phyloP scores from a whole-genome alignment of 2,797 vertebrate genomes.

The Pangasius krempfi region DNA sequence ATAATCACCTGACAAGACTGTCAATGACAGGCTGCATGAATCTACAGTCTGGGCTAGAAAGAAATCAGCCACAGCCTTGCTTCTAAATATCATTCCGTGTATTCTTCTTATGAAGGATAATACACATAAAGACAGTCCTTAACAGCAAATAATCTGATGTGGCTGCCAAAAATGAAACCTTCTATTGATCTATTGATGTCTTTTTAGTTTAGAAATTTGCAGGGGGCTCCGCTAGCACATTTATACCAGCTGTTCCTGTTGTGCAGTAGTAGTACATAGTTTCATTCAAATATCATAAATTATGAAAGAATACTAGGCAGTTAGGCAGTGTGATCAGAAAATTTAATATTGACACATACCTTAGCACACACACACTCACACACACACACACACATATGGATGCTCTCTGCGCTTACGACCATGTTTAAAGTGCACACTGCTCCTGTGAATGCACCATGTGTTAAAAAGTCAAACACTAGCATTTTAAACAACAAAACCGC shows the following conservation, averaged over 20 bases:
- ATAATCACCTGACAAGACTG: neutral
- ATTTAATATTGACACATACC: neutral
- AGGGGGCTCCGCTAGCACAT: neutral
- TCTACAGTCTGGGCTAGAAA: neutral
- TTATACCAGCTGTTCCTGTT: neutral
- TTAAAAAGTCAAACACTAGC: constrained; percentile 24
- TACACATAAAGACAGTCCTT: neutral
- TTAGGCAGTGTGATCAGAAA: neutral
- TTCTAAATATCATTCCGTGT: neutral
- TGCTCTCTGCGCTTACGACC: constrained; percentile 13
- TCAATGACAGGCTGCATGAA: neutral
- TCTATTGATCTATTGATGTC: neutral
- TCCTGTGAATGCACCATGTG: constrained; percentile 40
- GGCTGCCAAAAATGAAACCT: neutral
- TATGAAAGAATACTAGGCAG: neutral
- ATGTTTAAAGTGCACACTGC: constrained; percentile 47
- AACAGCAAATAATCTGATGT: no score
- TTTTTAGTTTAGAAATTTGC: neutral
- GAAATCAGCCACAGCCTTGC: neutral
- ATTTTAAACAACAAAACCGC: constrained; percentile 10
- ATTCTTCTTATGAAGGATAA: neutral
- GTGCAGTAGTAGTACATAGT: neutral
- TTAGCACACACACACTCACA: neutral
- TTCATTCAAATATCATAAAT: neutral
- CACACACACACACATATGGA: constrained; percentile 27